Percentiles rank a stretch among this genome's conserved stretches.
phyloP scores from a whole-genome alignment of 2,888 invertebrate species.

The Argyresthia albistria region DNA sequence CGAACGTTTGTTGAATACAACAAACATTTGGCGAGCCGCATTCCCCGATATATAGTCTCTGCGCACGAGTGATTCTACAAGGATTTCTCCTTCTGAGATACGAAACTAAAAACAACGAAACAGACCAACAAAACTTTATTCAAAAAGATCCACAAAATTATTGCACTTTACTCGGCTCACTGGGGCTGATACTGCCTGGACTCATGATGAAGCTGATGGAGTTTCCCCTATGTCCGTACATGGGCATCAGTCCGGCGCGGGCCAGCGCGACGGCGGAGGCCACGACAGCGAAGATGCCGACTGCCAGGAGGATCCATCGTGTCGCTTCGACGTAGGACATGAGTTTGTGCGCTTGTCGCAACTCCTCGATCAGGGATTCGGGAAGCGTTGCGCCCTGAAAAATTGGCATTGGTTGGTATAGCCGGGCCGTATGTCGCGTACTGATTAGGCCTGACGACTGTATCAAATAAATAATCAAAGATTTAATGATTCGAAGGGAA shows the following conservation, averaged over 20 bases:
- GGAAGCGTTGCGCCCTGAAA: conserved; percentile 53
- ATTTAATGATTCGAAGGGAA: too few relatives aligned
- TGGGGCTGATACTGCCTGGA: conserved; percentile 16
- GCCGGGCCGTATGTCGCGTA: too few relatives aligned
- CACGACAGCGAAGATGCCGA: conserved; percentile 26
- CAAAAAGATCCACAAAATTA: conserved; percentile 1
- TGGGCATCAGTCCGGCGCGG: conserved; percentile 25
- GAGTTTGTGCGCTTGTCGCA: conserved; percentile 38
- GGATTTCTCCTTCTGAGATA: too few relatives aligned
- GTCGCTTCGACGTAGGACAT: conserved; percentile 42
- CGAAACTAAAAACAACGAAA: too few relatives aligned
- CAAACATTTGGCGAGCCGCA: too few relatives aligned
- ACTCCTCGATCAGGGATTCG: conserved; percentile 32
- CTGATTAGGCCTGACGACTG: too few relatives aligned
- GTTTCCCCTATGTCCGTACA: conserved; percentile 38
- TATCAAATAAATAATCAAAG: too few relatives aligned
- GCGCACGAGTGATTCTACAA: too few relatives aligned
- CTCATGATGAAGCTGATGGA: conserved; percentile 50
- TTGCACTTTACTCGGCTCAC: conserved; percentile 37
- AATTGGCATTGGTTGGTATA: background rate
- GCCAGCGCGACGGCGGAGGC: conserved; percentile 23
- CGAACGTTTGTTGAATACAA: too few relatives aligned
- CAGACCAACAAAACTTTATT: too few relatives aligned
- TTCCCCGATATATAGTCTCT: too few relatives aligned
- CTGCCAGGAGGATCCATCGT: conserved; percentile 50